These are phyloP conservation scores for Prunella fulvescens DNA, from an alignment of 2,113 vertebrate genomes.

Conservation along the genomic window DNA sequence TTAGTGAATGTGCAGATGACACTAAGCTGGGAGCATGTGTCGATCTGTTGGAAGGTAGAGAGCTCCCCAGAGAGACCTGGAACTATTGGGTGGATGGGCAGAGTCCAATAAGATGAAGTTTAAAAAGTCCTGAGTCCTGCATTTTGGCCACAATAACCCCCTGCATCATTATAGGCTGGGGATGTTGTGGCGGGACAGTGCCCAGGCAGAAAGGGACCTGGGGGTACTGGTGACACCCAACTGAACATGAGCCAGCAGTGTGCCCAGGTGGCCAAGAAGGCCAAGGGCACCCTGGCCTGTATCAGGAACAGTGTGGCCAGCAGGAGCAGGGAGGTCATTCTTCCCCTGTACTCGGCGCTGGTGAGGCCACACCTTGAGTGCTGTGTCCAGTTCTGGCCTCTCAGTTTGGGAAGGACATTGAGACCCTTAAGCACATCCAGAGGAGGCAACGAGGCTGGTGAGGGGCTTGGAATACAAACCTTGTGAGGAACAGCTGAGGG, in stretches of 20 bases:
- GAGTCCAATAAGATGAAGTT: background rate
- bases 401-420: background rate
- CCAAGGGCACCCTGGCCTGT: background rate
- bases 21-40: background rate
- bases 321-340: background rate
- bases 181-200: background rate
- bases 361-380: background rate
- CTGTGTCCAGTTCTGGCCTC: background rate
- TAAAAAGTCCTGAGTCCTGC: fast-evolving
- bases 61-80: background rate
- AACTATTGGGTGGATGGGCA: background rate
- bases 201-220: background rate
- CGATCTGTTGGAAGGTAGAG: background rate
- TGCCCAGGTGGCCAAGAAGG: too few species aligned
- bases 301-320: background rate
- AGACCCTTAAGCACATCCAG: background rate
- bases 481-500: background rate
- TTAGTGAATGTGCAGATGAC: background rate
- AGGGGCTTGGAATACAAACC: background rate
- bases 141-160: background rate
- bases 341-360: background rate
- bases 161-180: fast-evolving
- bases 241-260: background rate
- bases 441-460: background rate
- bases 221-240: fast-evolving